phyloP scores from a whole-genome alignment of 35 echinoderm and acorn worm species.

The Ptychodera flava region DNA sequence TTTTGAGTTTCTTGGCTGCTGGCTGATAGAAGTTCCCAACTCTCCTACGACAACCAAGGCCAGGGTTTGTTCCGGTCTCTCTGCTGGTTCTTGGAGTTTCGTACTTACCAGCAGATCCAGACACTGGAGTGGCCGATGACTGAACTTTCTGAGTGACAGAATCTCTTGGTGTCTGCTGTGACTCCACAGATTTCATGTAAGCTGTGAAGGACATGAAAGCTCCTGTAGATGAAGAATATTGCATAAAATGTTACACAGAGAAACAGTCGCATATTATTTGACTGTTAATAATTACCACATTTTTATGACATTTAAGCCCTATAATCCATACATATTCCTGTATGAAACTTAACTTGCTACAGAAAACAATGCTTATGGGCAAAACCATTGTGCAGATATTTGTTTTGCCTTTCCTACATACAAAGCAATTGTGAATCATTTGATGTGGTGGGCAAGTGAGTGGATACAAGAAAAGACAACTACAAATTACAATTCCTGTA shows the following conservation, averaged over 20 bases:
- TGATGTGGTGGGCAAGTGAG: too few species aligned
- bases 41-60: background rate
- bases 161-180: background rate
- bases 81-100: background rate
- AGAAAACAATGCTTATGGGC: too few species aligned
- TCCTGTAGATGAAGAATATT: too few species aligned
- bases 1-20: background rate
- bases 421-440: too few species aligned
- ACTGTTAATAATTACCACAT: too few species aligned
- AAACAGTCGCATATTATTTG: background rate
- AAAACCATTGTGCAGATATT: too few species aligned
- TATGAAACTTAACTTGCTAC: too few species aligned
- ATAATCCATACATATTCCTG: too few species aligned
- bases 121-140: background rate
- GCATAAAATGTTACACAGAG: background rate
- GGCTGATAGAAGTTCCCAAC: background rate
- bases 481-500: too few species aligned
- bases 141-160: background rate
- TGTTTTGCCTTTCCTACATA: too few species aligned
- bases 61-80: background rate
- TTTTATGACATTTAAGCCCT: too few species aligned
- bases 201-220: background rate
- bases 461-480: too few species aligned
- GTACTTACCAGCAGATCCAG: background rate
- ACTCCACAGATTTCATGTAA: background rate